Evolutionary conservation across 2,888 invertebrate species (phyloP), one percentile per base, ranked within the genome.

Genomic region (Polymixis lichenea): DNA sequence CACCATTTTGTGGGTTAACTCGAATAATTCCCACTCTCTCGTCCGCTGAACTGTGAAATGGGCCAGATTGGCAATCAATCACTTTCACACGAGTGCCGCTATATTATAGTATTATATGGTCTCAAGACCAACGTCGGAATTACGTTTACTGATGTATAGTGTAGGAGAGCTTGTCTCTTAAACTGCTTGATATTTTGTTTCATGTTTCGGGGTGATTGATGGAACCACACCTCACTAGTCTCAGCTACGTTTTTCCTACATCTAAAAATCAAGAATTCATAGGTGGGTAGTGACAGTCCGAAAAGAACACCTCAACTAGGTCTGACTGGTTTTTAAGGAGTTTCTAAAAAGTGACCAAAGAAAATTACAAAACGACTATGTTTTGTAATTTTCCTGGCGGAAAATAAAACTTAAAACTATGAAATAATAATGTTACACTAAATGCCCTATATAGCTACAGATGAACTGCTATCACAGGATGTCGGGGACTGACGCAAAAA

Each of bases 41-140:
- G 76, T 61, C 46, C 84, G 69, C 61, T 83, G 77, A 86, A 77
- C 83, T 77, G 81, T 43, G 81, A 81, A 82, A 80, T 78, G 76
- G 74, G 80, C 65, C 79, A 83, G 77, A 87, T 87, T 86, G 76
- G 75, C 74, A 86, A 90, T 91, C 89, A 85, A 89, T 90, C 90
- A 89, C 84, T 85, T 86, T 73, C 77, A 78, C 79, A 38, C 61
- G 84, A 84, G 78, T 75, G 65, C 67, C 56, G 38, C 38, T 55
- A 22, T 60, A 71, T 66, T 38, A 64, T 64, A 58, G 61, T 68
- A 66, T 69, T 61, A 58, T 69, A 17, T 68, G 38, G 58, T 61
- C 46, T 66, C 49, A 55, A 38, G 25, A 53, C 43, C 46, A 82
- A 67, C 53, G 70, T 70, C 53, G 46, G 66, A 22, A 51, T 78